Base-by-base conservation (phyloP, 2,888 invertebrate species). In the Barypeithes pellucidus region DNA sequence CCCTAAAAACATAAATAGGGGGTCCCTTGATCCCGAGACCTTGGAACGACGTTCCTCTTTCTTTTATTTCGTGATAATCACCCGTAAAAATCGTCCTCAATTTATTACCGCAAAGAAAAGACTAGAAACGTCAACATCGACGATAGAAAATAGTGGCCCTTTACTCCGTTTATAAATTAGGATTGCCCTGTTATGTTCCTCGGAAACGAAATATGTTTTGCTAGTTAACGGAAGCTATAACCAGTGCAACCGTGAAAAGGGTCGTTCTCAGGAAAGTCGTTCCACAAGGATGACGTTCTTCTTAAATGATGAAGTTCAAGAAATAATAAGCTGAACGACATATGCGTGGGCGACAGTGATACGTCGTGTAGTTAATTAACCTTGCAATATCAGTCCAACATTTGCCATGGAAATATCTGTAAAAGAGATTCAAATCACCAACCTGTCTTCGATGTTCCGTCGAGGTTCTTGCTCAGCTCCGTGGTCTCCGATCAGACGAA, bases 1-100 rank as follows among this genome's bases (percentile, higher is more conserved):
- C 29, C 14, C 4, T 14, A 52, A 52, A 52, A 29, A 52, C 29
- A 52, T 52, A 52, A 52, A 52, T 52, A 52, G 20, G 29, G 52
- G 29, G 29, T 52, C 29, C 8, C 52, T 14, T 52, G 52, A 52
- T 14, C 52, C 29, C 14, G 14, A 52, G 29, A 52, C 52, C 52
- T 52, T 24, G 14, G 24, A 29, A 52, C 14, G 29, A 24, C 39
- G 14, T 59, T 59, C 39, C 20, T 59, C 39, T 36, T 39, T 59
- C 59, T 16, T 60, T 60, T 60, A 24, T 60, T 60, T 41, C 60
- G 60, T 41, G 60, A 60, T 60, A 60, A 41, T 39, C 60, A 43
- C 22, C 41, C 60, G 41, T 60, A 41, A 60, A 41, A 60, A 41
- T 22, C 60, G 60, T 60, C 41, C 43, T 39, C 41, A 41, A 43